Evolutionary conservation across 2,888 invertebrate genomes (phyloP).

Genomic region (Argyresthia albistria): DNA sequence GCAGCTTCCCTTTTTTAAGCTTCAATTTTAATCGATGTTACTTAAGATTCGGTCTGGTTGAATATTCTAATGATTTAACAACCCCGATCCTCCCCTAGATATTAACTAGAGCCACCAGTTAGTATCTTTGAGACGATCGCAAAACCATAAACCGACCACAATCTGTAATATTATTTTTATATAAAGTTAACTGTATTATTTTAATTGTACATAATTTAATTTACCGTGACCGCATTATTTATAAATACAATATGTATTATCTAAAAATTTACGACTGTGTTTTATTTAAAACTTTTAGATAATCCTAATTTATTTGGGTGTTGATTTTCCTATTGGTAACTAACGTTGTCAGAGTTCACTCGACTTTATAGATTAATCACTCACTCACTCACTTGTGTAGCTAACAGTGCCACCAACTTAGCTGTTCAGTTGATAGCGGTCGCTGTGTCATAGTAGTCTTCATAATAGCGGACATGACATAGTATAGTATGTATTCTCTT

Average conservation of each 20-base stretch:
- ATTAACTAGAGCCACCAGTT: conserved; percentile 48
- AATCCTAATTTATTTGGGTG: too few species aligned
- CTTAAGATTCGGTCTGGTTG: conserved; percentile 13
- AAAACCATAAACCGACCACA: conserved; percentile 16
- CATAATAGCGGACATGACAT: too few species aligned
- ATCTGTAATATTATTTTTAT: conserved; percentile 55
- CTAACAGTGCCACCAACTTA: too few species aligned
- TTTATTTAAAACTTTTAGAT: conserved; percentile 22
- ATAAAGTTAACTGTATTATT: conserved; percentile 64
- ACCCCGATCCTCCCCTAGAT: conserved; percentile 22
- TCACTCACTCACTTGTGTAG: too few species aligned
- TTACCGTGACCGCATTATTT: conserved; percentile 69
- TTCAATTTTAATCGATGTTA: conserved; percentile 50
- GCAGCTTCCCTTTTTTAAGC: conserved; percentile 52
- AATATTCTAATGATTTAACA: neutral
- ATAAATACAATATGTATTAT: conserved; percentile 68
- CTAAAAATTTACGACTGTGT: conserved; percentile 39
- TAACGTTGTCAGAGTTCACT: too few species aligned
- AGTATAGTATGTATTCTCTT: too few species aligned
- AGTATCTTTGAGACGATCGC: conserved; percentile 26
- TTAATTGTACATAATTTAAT: conserved; percentile 69
- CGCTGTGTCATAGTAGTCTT: too few species aligned
- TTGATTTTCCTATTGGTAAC: too few species aligned
- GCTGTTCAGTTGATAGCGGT: too few species aligned
- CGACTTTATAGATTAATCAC: too few species aligned